phyloP scores from a whole-genome alignment of 2,113 vertebrate genomes.

The Naja naja region DNA sequence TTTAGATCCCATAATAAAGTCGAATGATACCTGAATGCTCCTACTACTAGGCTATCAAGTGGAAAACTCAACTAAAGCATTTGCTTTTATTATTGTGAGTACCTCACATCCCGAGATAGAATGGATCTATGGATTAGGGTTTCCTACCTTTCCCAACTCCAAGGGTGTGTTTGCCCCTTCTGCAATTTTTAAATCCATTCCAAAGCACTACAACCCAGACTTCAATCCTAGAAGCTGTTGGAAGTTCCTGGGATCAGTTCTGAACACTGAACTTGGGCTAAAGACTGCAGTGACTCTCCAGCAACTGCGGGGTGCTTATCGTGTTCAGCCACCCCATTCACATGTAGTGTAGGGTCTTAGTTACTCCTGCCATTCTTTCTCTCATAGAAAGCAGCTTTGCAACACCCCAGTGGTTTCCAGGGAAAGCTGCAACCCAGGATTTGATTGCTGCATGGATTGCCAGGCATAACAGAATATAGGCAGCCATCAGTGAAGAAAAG shows the following conservation, averaged over 20 bases:
- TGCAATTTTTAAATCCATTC: not conserved
- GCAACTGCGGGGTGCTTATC: not conserved
- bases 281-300: not conserved
- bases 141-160: not conserved
- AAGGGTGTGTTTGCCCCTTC: not conserved
- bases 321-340: not conserved
- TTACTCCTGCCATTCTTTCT: not conserved
- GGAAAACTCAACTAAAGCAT: not conserved
- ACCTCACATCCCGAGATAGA: not conserved
- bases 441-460: not conserved
- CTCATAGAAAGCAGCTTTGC: not conserved
- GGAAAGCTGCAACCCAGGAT: not conserved
- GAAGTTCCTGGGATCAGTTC: not conserved
- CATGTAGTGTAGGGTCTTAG: not conserved
- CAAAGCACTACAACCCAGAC: not conserved
- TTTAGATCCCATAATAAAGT: not conserved
- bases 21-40: not conserved
- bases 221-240: not conserved
- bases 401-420: not conserved
- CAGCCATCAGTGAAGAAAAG: not conserved
- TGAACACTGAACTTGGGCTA: not conserved
- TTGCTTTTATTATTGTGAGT: not conserved
- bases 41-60: not conserved
- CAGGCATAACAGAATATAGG: not conserved
- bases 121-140: not conserved